Percentiles rank a stretch among this genome's conserved stretches.
Conservation (phyloP, 2,888 invertebrate genomes). For the Eristalis tenax region DNA sequence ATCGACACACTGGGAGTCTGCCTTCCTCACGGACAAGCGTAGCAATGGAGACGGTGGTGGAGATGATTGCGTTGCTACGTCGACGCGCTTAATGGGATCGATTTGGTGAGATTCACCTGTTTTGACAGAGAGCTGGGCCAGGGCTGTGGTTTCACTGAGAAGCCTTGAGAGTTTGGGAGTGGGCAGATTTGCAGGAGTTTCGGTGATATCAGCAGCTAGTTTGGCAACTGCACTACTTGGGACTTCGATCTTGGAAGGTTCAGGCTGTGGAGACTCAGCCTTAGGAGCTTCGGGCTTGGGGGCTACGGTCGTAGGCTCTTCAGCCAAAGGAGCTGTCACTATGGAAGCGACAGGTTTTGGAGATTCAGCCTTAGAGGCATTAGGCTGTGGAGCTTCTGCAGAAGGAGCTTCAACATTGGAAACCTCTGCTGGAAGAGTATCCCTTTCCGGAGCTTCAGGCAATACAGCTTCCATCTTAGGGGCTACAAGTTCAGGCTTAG, state of each 20-base stretch:
- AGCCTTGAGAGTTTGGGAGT: neutral
- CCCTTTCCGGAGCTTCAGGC: neutral
- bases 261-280: neutral
- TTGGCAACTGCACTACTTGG: no score
- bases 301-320: neutral
- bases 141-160: neutral
- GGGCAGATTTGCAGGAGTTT: neutral
- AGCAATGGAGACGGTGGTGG: constrained; percentile 22
- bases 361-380: neutral
- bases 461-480: neutral
- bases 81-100: constrained; percentile 14
- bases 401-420: neutral
- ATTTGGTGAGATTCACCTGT: constrained; percentile 36
- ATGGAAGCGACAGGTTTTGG: neutral
- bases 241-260: neutral
- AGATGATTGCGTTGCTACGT: constrained; percentile 26
- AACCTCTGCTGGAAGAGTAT: neutral
- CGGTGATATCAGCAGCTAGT: neutral
- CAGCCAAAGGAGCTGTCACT: neutral
- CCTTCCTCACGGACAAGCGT: constrained; percentile 50
- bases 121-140: constrained; percentile 41
- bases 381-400: neutral
- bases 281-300: neutral
- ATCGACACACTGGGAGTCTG: constrained; percentile 46
- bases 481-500: neutral